Evolutionary conservation across 2,797 vertebrate genomes (phyloP).

Genomic region (Amniataba percoides): DNA sequence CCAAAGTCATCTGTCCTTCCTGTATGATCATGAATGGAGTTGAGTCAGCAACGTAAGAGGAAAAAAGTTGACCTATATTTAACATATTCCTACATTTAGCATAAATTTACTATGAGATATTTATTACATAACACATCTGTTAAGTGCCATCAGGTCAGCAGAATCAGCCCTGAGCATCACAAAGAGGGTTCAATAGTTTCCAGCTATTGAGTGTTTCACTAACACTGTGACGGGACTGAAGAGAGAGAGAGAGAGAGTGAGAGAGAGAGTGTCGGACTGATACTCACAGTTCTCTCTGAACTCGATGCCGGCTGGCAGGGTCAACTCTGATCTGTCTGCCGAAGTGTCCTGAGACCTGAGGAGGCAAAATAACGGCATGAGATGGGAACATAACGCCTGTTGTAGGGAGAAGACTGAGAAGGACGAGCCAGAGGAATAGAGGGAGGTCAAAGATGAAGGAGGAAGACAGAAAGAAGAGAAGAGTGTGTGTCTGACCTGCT

Average conservation of each 20-base stretch:
- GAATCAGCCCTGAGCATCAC: background rate
- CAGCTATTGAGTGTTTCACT: conserved; percentile 50
- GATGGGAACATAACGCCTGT: background rate
- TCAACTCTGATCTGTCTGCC: conserved; percentile 87
- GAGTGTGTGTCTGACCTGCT: conserved; percentile 76
- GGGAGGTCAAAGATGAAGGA: background rate
- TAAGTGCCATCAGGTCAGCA: conserved; percentile 5
- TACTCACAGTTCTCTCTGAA: conserved; percentile 98
- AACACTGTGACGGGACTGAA: conserved; percentile 8
- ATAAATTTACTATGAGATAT: background rate
- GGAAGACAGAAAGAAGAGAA: background rate
- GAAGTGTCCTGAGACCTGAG: conserved; percentile 90
- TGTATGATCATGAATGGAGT: background rate
- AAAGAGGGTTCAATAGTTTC: conserved; percentile 68
- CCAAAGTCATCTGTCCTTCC: background rate
- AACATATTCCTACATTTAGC: background rate
- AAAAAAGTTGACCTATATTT: background rate
- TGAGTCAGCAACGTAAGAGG: background rate
- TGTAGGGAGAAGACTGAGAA: background rate
- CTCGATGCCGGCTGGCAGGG: conserved; percentile 95
- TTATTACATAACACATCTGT: background rate
- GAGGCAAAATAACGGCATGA: conserved; percentile 48
- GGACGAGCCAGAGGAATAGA: background rate
- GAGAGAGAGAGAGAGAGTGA: background rate
- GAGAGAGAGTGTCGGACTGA: background rate